Conservation (phyloP, 1,140 invertebrate genomes). For the Frieseomelitta varia region DNA sequence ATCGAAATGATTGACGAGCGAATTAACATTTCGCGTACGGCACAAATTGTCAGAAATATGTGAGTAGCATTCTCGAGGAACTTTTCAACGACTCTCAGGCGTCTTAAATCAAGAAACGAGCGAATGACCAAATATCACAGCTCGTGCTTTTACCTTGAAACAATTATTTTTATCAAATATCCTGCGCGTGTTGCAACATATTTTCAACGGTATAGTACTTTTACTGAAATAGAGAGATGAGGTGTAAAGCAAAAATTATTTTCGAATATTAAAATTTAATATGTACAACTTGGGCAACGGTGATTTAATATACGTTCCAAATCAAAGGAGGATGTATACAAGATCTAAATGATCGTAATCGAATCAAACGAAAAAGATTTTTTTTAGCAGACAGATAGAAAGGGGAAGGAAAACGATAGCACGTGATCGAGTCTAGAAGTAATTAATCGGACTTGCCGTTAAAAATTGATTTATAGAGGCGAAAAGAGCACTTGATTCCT, state of each 20-base stretch:
- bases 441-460: slow-evolving; percentile 60
- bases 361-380: background rate
- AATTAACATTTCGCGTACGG: too few species aligned
- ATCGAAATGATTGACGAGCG: too few species aligned
- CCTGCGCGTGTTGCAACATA: too few species aligned
- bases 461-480: slow-evolving; percentile 56
- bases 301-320: slow-evolving; percentile 38
- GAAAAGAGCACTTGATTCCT: background rate
- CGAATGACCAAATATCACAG: slow-evolving; percentile 51
- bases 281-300: too few species aligned
- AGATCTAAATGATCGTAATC: slow-evolving; percentile 43
- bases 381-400: background rate
- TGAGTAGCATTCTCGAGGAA: too few species aligned
- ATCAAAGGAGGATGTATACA: slow-evolving; percentile 42
- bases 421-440: slow-evolving; percentile 52
- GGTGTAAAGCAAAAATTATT: too few species aligned
- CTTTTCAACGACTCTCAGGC: background rate
- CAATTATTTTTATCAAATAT: too few species aligned
- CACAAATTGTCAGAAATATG: too few species aligned
- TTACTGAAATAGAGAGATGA: too few species aligned
- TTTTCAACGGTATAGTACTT: too few species aligned
- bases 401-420: background rate
- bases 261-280: too few species aligned
- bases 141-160: slow-evolving; percentile 24
- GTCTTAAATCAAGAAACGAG: slow-evolving; percentile 16